Percentiles rank a stretch among this genome's conserved stretches.
phyloP scores from a whole-genome alignment of 2,797 vertebrate genomes.

The Ctenosaura bakeri region DNA sequence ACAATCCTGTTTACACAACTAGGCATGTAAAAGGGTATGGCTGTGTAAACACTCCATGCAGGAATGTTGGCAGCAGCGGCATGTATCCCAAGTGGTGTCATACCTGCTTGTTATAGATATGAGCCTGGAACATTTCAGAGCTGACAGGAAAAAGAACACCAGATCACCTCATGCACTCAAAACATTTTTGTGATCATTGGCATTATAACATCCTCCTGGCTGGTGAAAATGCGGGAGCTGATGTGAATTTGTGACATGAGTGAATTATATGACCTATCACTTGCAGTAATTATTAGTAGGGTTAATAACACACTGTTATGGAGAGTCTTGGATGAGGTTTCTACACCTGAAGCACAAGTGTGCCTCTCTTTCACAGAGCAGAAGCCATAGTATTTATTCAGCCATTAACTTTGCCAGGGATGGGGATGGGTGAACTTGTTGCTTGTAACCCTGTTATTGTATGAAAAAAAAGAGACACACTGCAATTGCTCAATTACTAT shows the following conservation, averaged over 20 bases:
- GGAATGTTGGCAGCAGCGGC: conserved; percentile 2
- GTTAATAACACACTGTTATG: background rate
- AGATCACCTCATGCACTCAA: background rate
- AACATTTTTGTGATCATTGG: background rate
- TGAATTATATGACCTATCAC: conserved; percentile 9
- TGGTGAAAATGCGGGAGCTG: conserved; percentile 18
- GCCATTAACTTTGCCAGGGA: background rate
- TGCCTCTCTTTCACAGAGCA: background rate
- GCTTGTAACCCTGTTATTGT: too few relatives aligned
- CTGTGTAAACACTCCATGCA: conserved; percentile 4
- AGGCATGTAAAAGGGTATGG: background rate
- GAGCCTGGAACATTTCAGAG: conserved; percentile 11
- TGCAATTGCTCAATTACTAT: too few relatives aligned
- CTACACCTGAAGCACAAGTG: background rate
- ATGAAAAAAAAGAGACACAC: too few relatives aligned
- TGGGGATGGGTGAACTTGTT: too few relatives aligned
- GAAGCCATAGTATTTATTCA: background rate
- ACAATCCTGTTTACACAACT: conserved; percentile 8
- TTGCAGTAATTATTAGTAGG: background rate
- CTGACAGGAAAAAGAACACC: background rate
- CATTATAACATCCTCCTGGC: conserved; percentile 4
- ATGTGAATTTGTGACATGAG: background rate
- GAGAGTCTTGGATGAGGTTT: background rate
- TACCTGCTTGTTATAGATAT: background rate
- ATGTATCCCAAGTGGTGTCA: background rate